These are phyloP conservation scores for Discoglossus pictus DNA, from an alignment of 2,797 vertebrate species.

Conservation along the genomic window DNA sequence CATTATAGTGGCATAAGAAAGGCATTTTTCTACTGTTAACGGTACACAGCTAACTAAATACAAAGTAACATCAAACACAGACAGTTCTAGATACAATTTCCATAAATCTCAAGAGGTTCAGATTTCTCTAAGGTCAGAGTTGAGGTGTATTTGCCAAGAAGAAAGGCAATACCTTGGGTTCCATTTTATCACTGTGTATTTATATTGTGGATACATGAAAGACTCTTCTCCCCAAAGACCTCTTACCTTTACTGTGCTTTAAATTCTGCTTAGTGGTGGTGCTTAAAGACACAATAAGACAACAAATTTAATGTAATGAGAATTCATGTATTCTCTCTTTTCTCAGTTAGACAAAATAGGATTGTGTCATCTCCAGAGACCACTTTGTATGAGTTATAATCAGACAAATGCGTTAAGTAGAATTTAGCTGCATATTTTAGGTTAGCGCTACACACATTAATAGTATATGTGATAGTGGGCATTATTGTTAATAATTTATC, in stretches of 20 bases:
- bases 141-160: slow-evolving; percentile 60
- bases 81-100: slow-evolving; percentile 60
- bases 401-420: slow-evolving; percentile 19
- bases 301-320: slow-evolving; percentile 11
- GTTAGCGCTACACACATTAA: slow-evolving; percentile 17
- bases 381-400: slow-evolving; percentile 30
- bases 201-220: slow-evolving; percentile 46
- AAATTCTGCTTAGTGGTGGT: slow-evolving; percentile 29
- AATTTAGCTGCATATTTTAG: slow-evolving; percentile 21
- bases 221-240: slow-evolving; percentile 26
- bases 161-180: slow-evolving; percentile 47
- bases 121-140: slow-evolving; percentile 60
- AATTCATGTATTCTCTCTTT: slow-evolving; percentile 10
- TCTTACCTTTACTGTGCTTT: slow-evolving; percentile 28
- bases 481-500: slow-evolving; percentile 49
- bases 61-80: slow-evolving; percentile 55
- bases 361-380: background rate
- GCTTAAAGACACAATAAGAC: background rate
- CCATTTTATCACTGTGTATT: slow-evolving; percentile 39
- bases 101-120: slow-evolving; percentile 60
- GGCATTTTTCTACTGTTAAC: too few species aligned
- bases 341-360: slow-evolving; percentile 22
- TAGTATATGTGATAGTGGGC: slow-evolving; percentile 35
- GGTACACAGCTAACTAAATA: slow-evolving; percentile 55
- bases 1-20: too few species aligned